Evolutionary conservation across 2,797 vertebrate genomes (phyloP).

Genomic region (Leptodactylus fallax): DNA sequence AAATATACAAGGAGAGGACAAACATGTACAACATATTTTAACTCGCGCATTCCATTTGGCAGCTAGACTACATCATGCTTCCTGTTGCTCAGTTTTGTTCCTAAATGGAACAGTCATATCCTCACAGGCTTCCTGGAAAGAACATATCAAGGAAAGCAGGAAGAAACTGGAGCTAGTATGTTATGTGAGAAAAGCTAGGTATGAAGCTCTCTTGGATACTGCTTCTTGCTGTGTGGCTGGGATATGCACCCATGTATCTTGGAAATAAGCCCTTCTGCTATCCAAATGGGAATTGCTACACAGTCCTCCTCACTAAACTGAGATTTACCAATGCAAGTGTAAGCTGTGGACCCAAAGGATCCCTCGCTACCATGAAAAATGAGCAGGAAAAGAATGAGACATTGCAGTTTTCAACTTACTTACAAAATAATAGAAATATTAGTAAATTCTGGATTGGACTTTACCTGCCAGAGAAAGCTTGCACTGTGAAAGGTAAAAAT

Average conservation of each 20-base stretch:
- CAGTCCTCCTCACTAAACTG: background rate
- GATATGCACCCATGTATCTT: conserved; percentile 4
- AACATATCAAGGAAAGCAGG: conserved; percentile 38
- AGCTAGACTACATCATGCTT: conserved; percentile 50
- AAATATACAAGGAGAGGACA: background rate
- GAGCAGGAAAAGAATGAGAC: conserved; percentile 43
- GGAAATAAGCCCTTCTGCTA: conserved; percentile 37
- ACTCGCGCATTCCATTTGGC: conserved; percentile 18
- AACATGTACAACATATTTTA: background rate
- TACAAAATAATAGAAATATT: background rate
- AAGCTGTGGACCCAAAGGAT: conserved; percentile 42
- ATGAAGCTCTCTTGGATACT: conserved; percentile 45
- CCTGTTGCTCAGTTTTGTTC: conserved; percentile 59
- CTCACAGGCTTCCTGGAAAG: conserved; percentile 48
- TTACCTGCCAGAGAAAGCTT: background rate
- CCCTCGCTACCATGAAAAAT: conserved; percentile 42
- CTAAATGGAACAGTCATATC: conserved; percentile 43
- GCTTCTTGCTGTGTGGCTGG: conserved; percentile 34
- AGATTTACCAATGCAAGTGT: conserved; percentile 16
- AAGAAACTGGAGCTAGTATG: conserved; percentile 23
- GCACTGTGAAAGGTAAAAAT: background rate
- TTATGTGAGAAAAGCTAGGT: conserved; percentile 32
- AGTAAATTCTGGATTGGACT: conserved; percentile 51
- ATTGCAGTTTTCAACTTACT: background rate
- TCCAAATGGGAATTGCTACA: conserved; percentile 49